Percentiles rank a stretch among this genome's conserved stretches.
Conservation (phyloP, 2,888 invertebrate species). For the Zygogramma bicolorata region DNA sequence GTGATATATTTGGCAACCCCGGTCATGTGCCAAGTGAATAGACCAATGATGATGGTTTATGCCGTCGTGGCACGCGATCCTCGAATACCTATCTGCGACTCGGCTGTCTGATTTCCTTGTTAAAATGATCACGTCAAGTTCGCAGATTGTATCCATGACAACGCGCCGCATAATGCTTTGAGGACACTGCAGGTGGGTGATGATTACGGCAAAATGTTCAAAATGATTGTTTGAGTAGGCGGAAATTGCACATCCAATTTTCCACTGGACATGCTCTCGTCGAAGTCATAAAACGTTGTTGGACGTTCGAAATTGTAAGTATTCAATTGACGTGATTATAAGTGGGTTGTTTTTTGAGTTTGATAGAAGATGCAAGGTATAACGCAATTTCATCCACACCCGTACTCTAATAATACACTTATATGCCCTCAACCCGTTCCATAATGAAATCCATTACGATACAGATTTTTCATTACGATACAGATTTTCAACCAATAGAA, state of each 20-base stretch:
- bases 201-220: background rate
- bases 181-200: background rate
- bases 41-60: background rate
- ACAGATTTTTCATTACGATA: no score
- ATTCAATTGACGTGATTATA: background rate
- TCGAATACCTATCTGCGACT: background rate
- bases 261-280: background rate
- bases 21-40: background rate
- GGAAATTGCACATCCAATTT: background rate
- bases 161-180: background rate
- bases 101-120: background rate
- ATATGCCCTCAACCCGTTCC: no score
- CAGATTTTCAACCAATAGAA: no score
- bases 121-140: background rate
- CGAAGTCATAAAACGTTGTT: background rate
- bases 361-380: no score
- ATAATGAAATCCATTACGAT: no score
- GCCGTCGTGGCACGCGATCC: background rate
- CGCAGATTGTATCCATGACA: background rate
- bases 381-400: no score
- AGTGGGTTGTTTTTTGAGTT: no score
- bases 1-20: no score
- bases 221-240: background rate
- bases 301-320: background rate
- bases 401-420: no score